A percentile compares a stretch with the other conserved stretches of the same genome.
Conservation (phyloP, 2,888 invertebrate genomes). For the Megalurothrips usitatus region DNA sequence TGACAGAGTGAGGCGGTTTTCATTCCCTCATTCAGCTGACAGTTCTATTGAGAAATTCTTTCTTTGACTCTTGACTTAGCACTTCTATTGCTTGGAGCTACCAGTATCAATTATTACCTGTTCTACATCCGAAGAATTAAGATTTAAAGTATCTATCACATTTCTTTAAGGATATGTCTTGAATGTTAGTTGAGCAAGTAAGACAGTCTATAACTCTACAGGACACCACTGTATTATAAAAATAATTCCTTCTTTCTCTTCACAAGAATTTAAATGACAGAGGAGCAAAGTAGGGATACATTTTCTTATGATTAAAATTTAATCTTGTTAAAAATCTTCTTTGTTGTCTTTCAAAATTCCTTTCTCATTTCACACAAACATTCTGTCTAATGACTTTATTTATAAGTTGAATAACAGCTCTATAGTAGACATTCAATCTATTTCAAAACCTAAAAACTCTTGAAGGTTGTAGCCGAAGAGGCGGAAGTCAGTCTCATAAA, state of each 20-base stretch:
- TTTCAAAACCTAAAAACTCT: slow-evolving; percentile 72
- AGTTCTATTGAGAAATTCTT: too few species aligned
- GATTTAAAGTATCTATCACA: neutral
- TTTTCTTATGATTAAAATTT: neutral
- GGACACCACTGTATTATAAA: too few species aligned
- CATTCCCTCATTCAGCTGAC: too few species aligned
- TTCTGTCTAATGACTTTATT: slow-evolving; percentile 28
- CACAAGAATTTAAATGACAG: too few species aligned
- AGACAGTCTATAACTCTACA: too few species aligned
- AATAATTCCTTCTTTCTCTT: too few species aligned
- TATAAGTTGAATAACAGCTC: too few species aligned
- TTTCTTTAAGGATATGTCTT: neutral
- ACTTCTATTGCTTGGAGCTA: too few species aligned
- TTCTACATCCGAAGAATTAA: neutral
- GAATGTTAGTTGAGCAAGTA: too few species aligned
- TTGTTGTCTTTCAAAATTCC: neutral
- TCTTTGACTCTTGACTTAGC: too few species aligned
- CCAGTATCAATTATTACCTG: too few species aligned
- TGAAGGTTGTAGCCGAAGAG: slow-evolving; percentile 76
- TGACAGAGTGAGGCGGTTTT: neutral
- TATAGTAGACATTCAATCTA: slow-evolving; percentile 51
- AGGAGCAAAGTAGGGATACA: too few species aligned
- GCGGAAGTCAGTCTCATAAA: slow-evolving; percentile 74
- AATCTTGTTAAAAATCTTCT: neutral
- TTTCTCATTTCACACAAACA: slow-evolving; percentile 8